Conservation (phyloP, 2,797 vertebrate species). For the Phaenicophaeus curvirostris region DNA sequence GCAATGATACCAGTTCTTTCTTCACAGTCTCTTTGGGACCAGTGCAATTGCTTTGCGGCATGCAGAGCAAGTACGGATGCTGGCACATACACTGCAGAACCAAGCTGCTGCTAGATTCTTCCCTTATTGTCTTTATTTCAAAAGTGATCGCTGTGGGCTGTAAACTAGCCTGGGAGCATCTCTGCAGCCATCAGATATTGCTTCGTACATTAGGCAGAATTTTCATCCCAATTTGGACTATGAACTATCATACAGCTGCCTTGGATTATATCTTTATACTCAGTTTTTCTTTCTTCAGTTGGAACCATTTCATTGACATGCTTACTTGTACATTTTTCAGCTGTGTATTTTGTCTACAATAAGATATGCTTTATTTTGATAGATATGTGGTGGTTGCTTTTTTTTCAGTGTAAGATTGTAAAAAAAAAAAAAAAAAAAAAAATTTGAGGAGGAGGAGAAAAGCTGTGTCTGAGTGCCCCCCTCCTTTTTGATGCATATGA, state of each 20-base stretch:
- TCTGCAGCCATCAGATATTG: not conserved
- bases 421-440: not conserved
- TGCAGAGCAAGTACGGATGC: fast-evolving
- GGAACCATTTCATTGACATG: not conserved
- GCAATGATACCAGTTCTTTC: not conserved
- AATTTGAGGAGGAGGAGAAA: not conserved
- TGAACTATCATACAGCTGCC: not conserved
- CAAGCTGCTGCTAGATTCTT: not conserved
- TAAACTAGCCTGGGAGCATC: not conserved
- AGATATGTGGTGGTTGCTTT: not conserved
- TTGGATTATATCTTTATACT: not conserved
- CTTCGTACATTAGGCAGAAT: not conserved
- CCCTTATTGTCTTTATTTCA: not conserved
- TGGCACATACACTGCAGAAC: not conserved
- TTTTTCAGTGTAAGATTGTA: not conserved
- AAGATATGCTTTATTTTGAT: not conserved
- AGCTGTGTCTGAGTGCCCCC: not conserved
- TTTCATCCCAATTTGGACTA: not conserved
- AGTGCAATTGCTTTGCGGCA: not conserved
- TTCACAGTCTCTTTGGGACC: not conserved
- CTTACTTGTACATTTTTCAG: not conserved
- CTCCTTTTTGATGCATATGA: not conserved
- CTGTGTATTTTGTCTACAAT: not conserved
- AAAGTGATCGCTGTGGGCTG: not conserved
- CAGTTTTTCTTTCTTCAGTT: not conserved